Base-by-base conservation (phyloP, 2,113 vertebrate species). In the Cavia porcellus region DNA sequence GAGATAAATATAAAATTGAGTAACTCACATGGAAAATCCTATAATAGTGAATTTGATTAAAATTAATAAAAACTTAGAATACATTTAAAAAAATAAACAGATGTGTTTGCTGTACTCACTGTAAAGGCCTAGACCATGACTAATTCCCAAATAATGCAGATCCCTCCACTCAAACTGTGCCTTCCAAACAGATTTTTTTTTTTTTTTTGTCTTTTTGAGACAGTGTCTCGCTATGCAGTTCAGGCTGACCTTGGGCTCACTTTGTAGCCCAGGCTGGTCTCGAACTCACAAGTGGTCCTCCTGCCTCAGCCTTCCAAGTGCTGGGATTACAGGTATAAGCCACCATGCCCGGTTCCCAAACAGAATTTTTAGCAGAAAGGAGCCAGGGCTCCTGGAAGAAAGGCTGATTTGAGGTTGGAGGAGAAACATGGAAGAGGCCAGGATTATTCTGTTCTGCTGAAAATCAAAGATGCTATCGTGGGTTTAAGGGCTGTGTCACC, bases 331-430 rank as follows among this genome's bases (percentile, higher is more conserved):
- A 38, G 38, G 38, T 38, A 38, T 38, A 38, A 38, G 38, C 38
- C 38, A 38, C 38, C 38, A 38, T 38, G 38, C 38, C 38, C 38
- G 38, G 38, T 38, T 38, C 38, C 32, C 30, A 88, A 85, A 47
- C 25, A 74, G 81, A 90, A 94, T 84, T 93, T 92, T 84, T 35
- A 93, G 52, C 61, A 32, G 45, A 90, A 84, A 64, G 28, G 38
- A 90, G 47, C 35, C 19, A 55, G 9, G 22, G 6, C 32, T 93
- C 45, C 32, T 80, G 61, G n/a, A 45, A 64, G 68, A 85, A 89
- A 82, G 47, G 35, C 72, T n/a, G 70, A 66, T 75, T 96, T 7
- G 25, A 93, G 79, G 79, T 32, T 45, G 32, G 42, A 62, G 64
- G 12, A 84, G 87, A 93, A 95, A 50, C 28, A 42, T 0, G 5